Conservation (phyloP, 2,797 vertebrate species). For the Melanotaenia trifasciata region DNA sequence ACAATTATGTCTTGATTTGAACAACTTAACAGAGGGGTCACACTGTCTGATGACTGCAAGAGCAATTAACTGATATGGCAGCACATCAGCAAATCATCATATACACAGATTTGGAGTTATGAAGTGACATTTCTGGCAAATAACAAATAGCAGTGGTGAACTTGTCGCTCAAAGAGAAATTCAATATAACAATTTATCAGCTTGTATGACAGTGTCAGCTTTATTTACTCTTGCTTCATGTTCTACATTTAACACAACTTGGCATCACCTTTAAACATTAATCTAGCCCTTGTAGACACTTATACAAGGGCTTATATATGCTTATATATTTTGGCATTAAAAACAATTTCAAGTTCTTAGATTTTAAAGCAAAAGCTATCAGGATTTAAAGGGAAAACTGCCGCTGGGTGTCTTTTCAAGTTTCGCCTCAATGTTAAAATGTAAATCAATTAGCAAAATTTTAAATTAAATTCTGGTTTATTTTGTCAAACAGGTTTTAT, state of each 20-base stretch:
- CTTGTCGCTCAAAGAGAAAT: slow-evolving; percentile 35
- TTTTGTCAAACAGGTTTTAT: neutral
- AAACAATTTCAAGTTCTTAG: neutral
- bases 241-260: slow-evolving; percentile 46
- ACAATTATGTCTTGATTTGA: slow-evolving; percentile 69
- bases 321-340: slow-evolving; percentile 2
- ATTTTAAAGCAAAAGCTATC: neutral
- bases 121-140: slow-evolving; percentile 48
- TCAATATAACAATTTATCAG: slow-evolving; percentile 57
- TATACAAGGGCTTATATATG: no score
- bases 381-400: neutral
- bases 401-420: neutral
- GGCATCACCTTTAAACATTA: slow-evolving; percentile 52
- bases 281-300: slow-evolving; percentile 22
- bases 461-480: neutral
- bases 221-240: slow-evolving; percentile 46
- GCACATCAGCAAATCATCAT: slow-evolving; percentile 35
- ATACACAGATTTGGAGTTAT: slow-evolving; percentile 49
- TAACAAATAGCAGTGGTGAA: slow-evolving; percentile 45
- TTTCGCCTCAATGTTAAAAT: neutral
- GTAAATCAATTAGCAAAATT: neutral
- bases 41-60: slow-evolving; percentile 34
- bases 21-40: slow-evolving; percentile 47
- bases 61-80: slow-evolving; percentile 54
- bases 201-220: slow-evolving; percentile 67